A percentile compares a stretch with the other conserved stretches of the same genome.
These are phyloP conservation scores for Dipus sagitta DNA, from an alignment of 2,797 vertebrate species.

Conservation along the genomic window DNA sequence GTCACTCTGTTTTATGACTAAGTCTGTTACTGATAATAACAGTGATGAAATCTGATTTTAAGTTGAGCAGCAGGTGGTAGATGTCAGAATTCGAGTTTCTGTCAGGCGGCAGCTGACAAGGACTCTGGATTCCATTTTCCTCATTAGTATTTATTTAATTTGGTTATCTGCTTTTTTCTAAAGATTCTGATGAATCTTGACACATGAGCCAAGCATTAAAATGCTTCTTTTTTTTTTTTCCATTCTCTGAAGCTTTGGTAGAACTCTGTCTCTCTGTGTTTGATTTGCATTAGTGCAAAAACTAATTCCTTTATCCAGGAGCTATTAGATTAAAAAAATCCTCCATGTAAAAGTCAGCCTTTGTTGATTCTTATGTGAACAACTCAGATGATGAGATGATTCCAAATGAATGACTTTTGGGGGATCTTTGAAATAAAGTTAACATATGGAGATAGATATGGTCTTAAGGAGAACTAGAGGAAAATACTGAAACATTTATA, in stretches of 20 bases:
- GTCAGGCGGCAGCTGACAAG: neutral
- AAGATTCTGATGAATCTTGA: constrained; percentile 23
- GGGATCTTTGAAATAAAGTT: neutral
- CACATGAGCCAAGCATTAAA: neutral
- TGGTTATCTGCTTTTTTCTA: neutral
- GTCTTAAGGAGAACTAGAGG: neutral
- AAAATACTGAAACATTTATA: neutral
- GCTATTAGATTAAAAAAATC: neutral
- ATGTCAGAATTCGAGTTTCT: neutral
- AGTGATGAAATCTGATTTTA: neutral
- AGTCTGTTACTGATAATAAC: neutral
- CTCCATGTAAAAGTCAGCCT: neutral
- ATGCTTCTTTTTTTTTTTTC: neutral
- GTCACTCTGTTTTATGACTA: neutral
- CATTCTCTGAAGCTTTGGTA: neutral
- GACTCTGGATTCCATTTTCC: neutral
- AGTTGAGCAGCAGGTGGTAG: neutral
- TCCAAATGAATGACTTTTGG: neutral
- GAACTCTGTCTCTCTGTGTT: neutral
- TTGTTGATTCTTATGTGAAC: neutral
- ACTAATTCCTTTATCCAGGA: neutral
- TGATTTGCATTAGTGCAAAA: neutral
- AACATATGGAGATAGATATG: neutral
- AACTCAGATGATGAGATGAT: neutral
- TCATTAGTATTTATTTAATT: neutral